Base-by-base conservation (phyloP, 2,113 vertebrate genomes). In the Vicugna pacos region DNA sequence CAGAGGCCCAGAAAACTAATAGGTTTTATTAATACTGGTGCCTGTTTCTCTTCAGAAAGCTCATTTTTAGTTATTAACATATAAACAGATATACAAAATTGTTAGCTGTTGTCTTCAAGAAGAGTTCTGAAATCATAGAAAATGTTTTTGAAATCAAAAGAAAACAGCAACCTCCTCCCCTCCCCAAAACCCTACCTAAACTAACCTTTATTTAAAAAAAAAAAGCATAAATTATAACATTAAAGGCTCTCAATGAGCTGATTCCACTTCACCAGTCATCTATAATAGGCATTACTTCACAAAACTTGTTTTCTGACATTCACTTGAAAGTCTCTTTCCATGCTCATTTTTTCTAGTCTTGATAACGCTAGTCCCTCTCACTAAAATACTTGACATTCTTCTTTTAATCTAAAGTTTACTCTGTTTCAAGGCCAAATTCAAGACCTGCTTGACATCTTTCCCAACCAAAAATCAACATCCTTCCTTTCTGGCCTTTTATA, bases 91-190 rank as follows among this genome's bases (percentile, higher is more conserved):
- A 64, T 16, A 52, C 60, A 91, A 81, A 62, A 91, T 86, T n/a
- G 22, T 85, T 77, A 62, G 50, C 22, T 92, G 32, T 26, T 72
- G 69, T 65, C 32, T 54, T 64, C 72, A 93, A 35, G 52, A 91
- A 76, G 48, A 83, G n/a, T 93, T 92, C 54, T 86, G 24, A 94
- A 87, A 56, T 38, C n/a, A 72, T 12, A 15, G 32, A 76, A 97
- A 89, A 32, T 58, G 28, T 13, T 65, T 90, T 38, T 73, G 67
- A 89, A 93, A 81, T 70, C 15, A 93, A 83, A 73, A 88, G 48
- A 93, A 93, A 86, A 75, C 8, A 28, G 46, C 73, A 30, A 32
- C 16, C 46, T 28, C 46, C 1, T 19, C 10, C 32, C 2, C 4
- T 15, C 6, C 0, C 35, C 22, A 77, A 58, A 62, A 1, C 46